Evolutionary conservation across 2,888 invertebrate species (phyloP), one percentile per base, ranked within the genome.

Genomic region (Stenichneumon culpator): DNA sequence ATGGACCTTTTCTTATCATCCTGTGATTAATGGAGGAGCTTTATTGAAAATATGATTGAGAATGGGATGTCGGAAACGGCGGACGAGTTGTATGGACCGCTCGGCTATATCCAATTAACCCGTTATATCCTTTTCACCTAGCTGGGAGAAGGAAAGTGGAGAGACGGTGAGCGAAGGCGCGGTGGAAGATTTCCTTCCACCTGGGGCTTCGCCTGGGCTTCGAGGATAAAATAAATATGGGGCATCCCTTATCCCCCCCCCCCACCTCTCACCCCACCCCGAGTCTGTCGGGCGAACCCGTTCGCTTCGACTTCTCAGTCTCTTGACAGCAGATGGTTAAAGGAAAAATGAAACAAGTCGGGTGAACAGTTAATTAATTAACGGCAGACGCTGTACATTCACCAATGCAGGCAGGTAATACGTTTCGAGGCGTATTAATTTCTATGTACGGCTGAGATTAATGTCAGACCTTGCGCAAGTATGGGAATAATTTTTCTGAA

Each of bases 191-290:
- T 72, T 19, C 25, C 25, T 11, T 60, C 79, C 85, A 85, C 85
- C 85, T 82, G 82, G 82, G 67, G 36, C 75, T 79, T 67, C 3
- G 3, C 19, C 22, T 22, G 82, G 54, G 73, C 32, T 70, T 69
- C 65, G 50, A 73, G 28, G 47, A 67, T 70, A 69, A 82, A 82
- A 84, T 84, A 63, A 82, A 84, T 84, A 84, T 65, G 84, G 82
- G 82, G 79, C 85, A 79, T 82, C 67, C 44, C 44, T 82, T 74
- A 81, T 77, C 72, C 36, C 19, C 32, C 9, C 9, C 28, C 28
- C 36, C 28, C 16, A 22, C 14, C 9, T 50, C 28, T 25, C 52
- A n/a, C 22, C 44, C 16, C 4, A 2, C 5, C 16, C 0, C 44
- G 52, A 52, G 52, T 54, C 16, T 19, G 19, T 6, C 6, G 16